Percentiles rank a stretch among this genome's conserved stretches.
These are phyloP conservation scores for Chrysolina oricalcia DNA, from an alignment of 2,888 invertebrate genomes.

Conservation along the genomic window DNA sequence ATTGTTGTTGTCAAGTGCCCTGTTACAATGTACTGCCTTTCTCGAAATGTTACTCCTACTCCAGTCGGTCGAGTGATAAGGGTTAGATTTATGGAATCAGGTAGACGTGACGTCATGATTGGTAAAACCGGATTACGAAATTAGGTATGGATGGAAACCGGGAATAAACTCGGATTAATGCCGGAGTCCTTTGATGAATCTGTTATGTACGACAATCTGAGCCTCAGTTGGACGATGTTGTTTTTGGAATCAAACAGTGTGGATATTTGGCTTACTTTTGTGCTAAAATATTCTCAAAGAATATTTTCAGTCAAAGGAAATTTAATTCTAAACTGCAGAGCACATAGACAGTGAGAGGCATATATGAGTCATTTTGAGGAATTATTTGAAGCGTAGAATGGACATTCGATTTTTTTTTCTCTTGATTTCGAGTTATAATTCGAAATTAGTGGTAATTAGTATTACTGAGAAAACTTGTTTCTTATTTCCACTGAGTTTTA, in stretches of 20 bases:
- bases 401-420: no score
- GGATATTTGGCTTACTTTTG: background rate
- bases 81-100: constrained; percentile 26
- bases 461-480: no score
- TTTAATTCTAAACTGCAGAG: no score
- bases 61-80: constrained; percentile 24
- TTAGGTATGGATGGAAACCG: constrained; percentile 18
- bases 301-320: no score
- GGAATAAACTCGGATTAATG: constrained; percentile 15
- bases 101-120: constrained; percentile 25
- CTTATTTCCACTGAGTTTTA: no score
- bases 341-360: no score
- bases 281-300: no score
- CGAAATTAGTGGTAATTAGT: no score
- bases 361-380: no score
- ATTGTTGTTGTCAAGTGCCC: constrained; percentile 24
- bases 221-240: background rate
- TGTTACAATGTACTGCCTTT: constrained; percentile 20
- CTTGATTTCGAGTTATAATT: no score
- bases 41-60: constrained; percentile 21
- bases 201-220: background rate
- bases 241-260: background rate
- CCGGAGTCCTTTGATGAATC: constrained; percentile 6
- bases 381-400: no score
- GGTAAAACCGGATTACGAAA: constrained; percentile 25